Evolutionary conservation across 2,113 vertebrate genomes (phyloP).

Genomic region (Lagenorhynchus albirostris): DNA sequence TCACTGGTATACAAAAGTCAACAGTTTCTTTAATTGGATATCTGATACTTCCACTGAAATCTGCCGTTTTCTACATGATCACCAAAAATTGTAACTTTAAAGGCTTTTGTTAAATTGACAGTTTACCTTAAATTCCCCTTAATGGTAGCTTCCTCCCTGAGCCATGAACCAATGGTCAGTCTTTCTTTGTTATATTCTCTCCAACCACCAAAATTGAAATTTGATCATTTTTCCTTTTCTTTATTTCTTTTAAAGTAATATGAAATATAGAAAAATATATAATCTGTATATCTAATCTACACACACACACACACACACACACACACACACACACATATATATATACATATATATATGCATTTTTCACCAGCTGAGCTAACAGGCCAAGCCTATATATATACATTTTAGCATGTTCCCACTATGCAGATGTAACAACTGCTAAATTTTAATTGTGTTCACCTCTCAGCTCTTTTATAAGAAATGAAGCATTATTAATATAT

Average conservation of each 20-base stretch:
- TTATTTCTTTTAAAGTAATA: neutral
- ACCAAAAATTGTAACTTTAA: neutral
- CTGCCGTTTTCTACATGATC: neutral
- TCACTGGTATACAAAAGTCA: neutral
- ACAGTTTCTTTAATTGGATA: neutral
- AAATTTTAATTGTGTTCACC: neutral
- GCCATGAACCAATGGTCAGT: neutral
- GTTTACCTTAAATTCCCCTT: neutral
- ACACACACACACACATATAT: neutral
- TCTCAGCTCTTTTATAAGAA: neutral
- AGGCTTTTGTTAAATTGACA: neutral
- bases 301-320: neutral
- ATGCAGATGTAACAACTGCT: neutral
- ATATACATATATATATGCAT: neutral
- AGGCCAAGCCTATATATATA: neutral
- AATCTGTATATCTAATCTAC: neutral
- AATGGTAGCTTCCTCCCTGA: neutral
- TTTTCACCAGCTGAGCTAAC: neutral
- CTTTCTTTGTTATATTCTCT: neutral
- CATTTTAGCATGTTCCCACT: neutral
- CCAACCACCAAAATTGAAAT: neutral
- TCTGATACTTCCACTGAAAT: neutral
- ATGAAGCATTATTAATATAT: neutral
- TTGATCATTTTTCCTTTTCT: neutral
- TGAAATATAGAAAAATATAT: neutral